Conservation (phyloP, 2,113 vertebrate genomes). For the Cyprinodon tularosa region DNA sequence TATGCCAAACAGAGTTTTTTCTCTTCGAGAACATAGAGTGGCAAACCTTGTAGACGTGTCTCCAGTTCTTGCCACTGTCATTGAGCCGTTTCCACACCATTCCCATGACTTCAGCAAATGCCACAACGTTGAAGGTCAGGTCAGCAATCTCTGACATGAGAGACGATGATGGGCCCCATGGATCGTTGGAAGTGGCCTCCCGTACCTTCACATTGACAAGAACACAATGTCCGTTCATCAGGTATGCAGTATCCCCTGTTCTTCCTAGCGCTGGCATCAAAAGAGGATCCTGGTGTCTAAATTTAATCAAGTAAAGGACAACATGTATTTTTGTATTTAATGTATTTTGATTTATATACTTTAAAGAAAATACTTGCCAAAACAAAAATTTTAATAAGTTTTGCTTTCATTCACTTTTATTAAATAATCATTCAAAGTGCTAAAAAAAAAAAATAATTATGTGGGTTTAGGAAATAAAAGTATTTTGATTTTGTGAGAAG, state of each 20-base stretch:
- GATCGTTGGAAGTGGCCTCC: slow-evolving; percentile 95
- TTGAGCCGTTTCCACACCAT: slow-evolving; percentile 98
- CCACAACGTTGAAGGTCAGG: slow-evolving; percentile 94
- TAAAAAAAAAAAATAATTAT: not conserved
- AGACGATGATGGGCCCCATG: slow-evolving; percentile 95
- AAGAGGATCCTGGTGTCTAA: not conserved
- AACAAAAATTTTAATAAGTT: not conserved
- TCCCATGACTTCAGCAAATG: slow-evolving; percentile 95
- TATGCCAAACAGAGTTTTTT: not conserved
- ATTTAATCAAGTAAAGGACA: not conserved
- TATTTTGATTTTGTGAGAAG: not conserved
- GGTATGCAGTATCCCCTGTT: not conserved
- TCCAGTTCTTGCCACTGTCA: slow-evolving; percentile 96
- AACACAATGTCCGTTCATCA: not conserved
- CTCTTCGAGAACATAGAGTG: not conserved
- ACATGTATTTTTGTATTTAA: not conserved
- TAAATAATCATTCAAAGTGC: not conserved
- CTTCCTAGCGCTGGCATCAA: not conserved
- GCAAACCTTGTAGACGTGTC: slow-evolving; percentile 92
- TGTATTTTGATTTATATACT: not conserved
- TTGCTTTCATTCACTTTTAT: not conserved
- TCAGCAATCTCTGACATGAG: slow-evolving; percentile 97
- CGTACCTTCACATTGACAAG: slow-evolving; percentile 72
- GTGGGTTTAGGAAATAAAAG: not conserved
- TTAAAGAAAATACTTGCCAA: not conserved